Percentiles rank a stretch among this genome's conserved stretches.
Conservation (phyloP, 1,140 invertebrate species). For the Panagrolaimus sp. region DNA sequence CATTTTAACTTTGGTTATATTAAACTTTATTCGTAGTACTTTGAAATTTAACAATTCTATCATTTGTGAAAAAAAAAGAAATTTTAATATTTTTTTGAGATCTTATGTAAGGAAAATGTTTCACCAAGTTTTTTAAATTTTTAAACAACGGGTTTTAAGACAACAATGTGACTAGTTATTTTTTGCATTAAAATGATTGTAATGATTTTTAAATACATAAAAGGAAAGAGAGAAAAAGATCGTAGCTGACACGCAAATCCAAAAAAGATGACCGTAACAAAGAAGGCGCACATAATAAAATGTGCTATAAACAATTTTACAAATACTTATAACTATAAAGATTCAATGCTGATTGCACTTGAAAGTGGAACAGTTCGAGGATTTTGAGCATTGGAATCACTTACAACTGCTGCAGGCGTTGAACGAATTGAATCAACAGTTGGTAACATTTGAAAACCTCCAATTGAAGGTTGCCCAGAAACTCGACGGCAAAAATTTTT, state of each 20-base stretch:
- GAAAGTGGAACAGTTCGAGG: constrained; percentile 4
- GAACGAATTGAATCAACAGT: neutral
- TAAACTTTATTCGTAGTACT: constrained; percentile 5
- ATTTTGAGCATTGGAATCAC: neutral
- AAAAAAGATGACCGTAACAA: constrained; percentile 1
- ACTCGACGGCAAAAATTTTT: constrained; percentile 10
- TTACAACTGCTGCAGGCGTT: constrained; percentile 2
- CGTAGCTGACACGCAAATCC: constrained; percentile 5
- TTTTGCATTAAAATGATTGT: too few relatives aligned
- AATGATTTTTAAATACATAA: too few relatives aligned
- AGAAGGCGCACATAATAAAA: neutral
- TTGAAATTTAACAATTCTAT: neutral
- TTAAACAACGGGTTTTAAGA: neutral
- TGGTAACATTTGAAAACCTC: constrained; percentile 1
- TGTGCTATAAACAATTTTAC: too few relatives aligned
- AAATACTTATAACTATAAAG: neutral
- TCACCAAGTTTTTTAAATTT: too few relatives aligned
- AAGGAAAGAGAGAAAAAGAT: neutral
- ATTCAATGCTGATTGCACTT: constrained; percentile 6
- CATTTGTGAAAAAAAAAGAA: too few relatives aligned
- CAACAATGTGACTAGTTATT: constrained; percentile 11
- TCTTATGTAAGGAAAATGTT: too few relatives aligned
- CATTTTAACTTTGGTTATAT: too few relatives aligned
- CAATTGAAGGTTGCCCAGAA: constrained; percentile 1
- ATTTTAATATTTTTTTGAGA: too few relatives aligned